These are phyloP conservation scores for Trogon surrucura DNA, from an alignment of 2,113 vertebrate genomes.

Conservation along the genomic window DNA sequence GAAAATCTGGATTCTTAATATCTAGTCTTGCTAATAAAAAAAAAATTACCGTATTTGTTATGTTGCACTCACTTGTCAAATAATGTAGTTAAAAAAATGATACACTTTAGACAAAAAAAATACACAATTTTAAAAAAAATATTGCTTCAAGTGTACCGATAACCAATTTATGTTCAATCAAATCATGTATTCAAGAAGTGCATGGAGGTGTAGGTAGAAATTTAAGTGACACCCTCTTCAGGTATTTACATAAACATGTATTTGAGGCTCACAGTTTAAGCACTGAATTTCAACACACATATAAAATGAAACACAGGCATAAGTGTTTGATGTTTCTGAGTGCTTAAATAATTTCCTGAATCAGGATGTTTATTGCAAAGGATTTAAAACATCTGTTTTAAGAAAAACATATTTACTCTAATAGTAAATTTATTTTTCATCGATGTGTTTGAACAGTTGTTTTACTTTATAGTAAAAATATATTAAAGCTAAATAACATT, in stretches of 20 bases:
- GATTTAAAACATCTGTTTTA: neutral
- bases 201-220: neutral
- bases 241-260: neutral
- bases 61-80: neutral
- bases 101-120: neutral
- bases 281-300: neutral
- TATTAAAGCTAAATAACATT: neutral
- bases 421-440: neutral
- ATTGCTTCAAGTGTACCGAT: neutral
- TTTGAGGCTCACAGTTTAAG: neutral
- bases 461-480: neutral
- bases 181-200: neutral
- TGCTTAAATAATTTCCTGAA: neutral
- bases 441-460: neutral
- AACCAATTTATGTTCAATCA: neutral
- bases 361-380: neutral
- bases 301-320: neutral
- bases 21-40: neutral
- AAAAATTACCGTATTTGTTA: neutral
- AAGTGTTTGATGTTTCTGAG: neutral
- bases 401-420: neutral
- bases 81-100: neutral
- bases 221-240: neutral
- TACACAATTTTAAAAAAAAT: accelerated
- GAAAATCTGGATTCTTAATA: neutral